A percentile compares a stretch with the other conserved stretches of the same genome.
phyloP scores from a whole-genome alignment of 2,797 vertebrate species.

The Mormyrus hasselquistii region DNA sequence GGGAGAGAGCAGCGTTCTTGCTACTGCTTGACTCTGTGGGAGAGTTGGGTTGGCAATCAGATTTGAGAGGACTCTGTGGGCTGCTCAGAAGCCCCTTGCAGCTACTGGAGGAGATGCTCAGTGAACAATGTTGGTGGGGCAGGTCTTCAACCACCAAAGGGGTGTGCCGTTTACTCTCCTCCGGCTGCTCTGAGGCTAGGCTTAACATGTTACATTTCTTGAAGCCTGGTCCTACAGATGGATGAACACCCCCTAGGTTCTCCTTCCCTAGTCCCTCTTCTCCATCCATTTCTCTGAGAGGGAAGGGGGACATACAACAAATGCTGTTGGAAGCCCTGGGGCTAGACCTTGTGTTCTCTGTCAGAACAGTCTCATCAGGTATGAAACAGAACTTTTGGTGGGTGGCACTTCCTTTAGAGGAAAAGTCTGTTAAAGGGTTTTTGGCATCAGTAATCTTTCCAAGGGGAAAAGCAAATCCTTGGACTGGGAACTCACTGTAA shows the following conservation, averaged over 20 bases:
- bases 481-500: conserved; percentile 77
- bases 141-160: conserved; percentile 63
- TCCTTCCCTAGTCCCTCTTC: conserved; percentile 79
- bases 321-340: conserved; percentile 54
- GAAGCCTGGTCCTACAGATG: conserved; percentile 59
- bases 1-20: conserved; percentile 80
- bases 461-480: conserved; percentile 81
- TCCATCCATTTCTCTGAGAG: conserved; percentile 69
- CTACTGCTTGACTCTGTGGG: conserved; percentile 97
- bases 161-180: conserved; percentile 50
- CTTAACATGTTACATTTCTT: conserved; percentile 69
- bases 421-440: conserved; percentile 74
- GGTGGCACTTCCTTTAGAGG: conserved; percentile 67
- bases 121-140: conserved; percentile 59
- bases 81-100: conserved; percentile 78
- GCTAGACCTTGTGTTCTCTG: conserved; percentile 66
- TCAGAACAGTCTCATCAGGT: conserved; percentile 58
- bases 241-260: conserved; percentile 67
- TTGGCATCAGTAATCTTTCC: conserved; percentile 84
- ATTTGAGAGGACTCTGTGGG: conserved; percentile 95
- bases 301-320: conserved; percentile 72
- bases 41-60: conserved; percentile 97
- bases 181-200: conserved; percentile 49
- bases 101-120: conserved; percentile 57
- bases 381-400: conserved; percentile 80